Evolutionary conservation across 2,888 invertebrate species (phyloP), one percentile per base, ranked within the genome.

Genomic region (Lutraria lutraria): DNA sequence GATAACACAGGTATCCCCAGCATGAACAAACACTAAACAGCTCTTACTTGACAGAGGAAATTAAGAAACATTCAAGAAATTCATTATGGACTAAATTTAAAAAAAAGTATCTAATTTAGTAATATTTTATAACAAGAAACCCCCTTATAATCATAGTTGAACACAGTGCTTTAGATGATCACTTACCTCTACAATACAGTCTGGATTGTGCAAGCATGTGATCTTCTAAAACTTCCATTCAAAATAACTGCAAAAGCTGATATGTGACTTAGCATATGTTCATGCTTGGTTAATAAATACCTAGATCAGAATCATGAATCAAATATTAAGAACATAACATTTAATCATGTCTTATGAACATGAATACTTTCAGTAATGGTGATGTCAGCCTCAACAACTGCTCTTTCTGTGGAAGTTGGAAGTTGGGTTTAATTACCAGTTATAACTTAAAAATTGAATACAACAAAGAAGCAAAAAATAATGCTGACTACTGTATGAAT

Each of bases 111-210:
- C 25, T 25, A 19, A 60, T 60, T 60, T 60, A 16, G 60, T 60
- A 60, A 21, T 4, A 60, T 63, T 63, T 21, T 63, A 3, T n/a
- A n/a, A 63, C 10, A n/a, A 19, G 56, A 19, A 53, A 56, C 19
- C 56, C 3, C 16, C 19, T 56, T 56, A 56, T 16, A 12, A 63
- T 25, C 10, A 25, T 68, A n/a, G 63, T 54, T 52, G 2, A 53
- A 81, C n/a, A 31, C 8, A 81, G 34, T 84, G 84, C 84, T 87
- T 89, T 92, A 92, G 90, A 90, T n/a, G 92, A 92, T 92, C 92
- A 92, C 92, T 92, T 92, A 92, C 92, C 92, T 92, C 87, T 86
- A 88, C 89, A 89, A 89, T 88, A 83, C 60, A 88, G 81, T 85
- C 89, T 83, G 88, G 88, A 88, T 87, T 89, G 88, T 72, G 72